Base-by-base conservation (phyloP, 2,797 vertebrate genomes). In the Anolis apletophallus region DNA sequence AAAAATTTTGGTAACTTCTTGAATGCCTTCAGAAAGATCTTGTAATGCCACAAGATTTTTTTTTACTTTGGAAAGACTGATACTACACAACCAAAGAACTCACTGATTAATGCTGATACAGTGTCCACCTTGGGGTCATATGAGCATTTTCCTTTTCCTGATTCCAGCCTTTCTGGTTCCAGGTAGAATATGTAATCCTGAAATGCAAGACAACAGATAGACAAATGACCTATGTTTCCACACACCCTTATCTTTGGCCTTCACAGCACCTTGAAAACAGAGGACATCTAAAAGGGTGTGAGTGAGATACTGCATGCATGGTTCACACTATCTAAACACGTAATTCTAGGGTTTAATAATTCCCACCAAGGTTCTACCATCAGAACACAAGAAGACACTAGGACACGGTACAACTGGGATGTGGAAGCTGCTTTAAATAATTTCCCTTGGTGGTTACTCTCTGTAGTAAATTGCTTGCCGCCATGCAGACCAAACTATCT, bases 41-140 rank as follows among this genome's bases (percentile, higher is more conserved):
- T 50, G 79, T 61, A 40, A 23, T 46, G 23, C 57, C 23, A 16
- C 21, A 80, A 59, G 26, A 68, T 29, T n/a, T 29, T 52, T 81
- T 50, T 19, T 29, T 17, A 6, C 9, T 19, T 69, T 23, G 46
- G 14, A 46, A 64, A 52, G 16, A n/a, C 17, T 29, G 26, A 46
- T 55, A 29, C 26, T 7, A 19, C 32, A 61, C 10, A 84, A 67
- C 23, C 73, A 29, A 46, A 79, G 61, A 89, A 97, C 99, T 98
- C 97, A 99, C 99, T 99, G 96, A 99, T 98, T 95, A 99, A 97
- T 29, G 98, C 97, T 4, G 99, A 99, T 88, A 99, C 98, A 0
- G 98, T 99, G 96, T 99, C 98, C 90, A 99, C 97, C 97, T 99
- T 99, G 92, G 99, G 99, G 95, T 99, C 98, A 0, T 98, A 99